Percentiles rank a stretch among this genome's conserved stretches.
phyloP scores from a whole-genome alignment of 1,140 invertebrate genomes.

The Epicauta chinensis region DNA sequence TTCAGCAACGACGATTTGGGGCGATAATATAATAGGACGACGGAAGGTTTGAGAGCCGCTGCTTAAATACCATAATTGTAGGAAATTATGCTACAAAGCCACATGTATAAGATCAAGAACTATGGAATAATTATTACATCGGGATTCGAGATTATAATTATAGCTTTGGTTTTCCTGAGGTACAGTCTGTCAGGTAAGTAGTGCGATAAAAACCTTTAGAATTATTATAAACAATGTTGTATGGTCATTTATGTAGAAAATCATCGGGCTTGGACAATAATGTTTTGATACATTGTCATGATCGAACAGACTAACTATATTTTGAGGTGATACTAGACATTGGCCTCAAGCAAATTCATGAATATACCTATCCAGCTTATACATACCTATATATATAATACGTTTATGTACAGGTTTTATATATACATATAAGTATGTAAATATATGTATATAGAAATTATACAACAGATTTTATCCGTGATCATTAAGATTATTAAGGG shows the following conservation, averaged over 20 bases:
- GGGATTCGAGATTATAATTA: constrained; percentile 37
- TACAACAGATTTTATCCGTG: constrained; percentile 41
- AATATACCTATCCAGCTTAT: too few species aligned
- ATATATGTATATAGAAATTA: constrained; percentile 31
- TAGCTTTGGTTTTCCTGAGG: constrained; percentile 24
- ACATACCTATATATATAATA: too few species aligned
- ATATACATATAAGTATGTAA: too few species aligned
- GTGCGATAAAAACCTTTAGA: not conserved
- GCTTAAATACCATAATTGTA: constrained; percentile 30
- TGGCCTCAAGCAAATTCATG: constrained; percentile 35
- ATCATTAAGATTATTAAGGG: constrained; percentile 43
- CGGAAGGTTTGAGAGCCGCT: constrained; percentile 19
- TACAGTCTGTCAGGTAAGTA: constrained; percentile 27
- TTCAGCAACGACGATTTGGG: too few species aligned
- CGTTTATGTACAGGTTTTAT: too few species aligned
- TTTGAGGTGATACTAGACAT: constrained; percentile 33
- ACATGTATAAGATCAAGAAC: constrained; percentile 32
- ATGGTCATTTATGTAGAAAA: too few species aligned
- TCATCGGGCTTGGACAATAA: too few species aligned
- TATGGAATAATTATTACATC: constrained; percentile 36
- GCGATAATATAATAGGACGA: not conserved
- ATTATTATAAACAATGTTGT: too few species aligned
- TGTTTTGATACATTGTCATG: not conserved
- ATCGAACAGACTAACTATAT: not conserved
- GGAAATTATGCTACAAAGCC: constrained; percentile 33